Evolutionary conservation across 1,140 invertebrate species (phyloP), one percentile per base, ranked within the genome.

Genomic region (Dreissena rostriformis): DNA sequence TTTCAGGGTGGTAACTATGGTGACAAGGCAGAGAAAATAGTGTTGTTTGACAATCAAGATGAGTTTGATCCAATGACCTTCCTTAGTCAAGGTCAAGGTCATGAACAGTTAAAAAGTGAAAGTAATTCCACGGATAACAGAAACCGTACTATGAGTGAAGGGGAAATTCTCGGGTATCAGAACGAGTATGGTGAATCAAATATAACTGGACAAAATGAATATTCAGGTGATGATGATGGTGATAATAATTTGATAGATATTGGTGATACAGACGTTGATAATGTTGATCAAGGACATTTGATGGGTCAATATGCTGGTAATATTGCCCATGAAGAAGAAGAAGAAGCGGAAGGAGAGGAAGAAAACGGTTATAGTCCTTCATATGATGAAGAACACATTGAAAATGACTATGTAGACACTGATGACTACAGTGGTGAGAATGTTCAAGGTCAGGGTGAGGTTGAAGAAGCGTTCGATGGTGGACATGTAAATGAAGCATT

Each of bases 81-180:
- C 55, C 14, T 22, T 15, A 53, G 14, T 22, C 49, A 17, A 22
- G 49, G 39, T 73, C 49, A 73, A 73, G 66, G 51, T 66, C 66
- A 82, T 29, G n/a, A n/a, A n/a, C n/a, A n/a, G n/a, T n/a, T n/a
- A n/a, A 63, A 7, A 24, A 55, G 22, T 39, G 39, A 39, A 39
- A 39, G 39, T 39, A 39, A 39, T 39, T 39, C 39, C 8, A 5
- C 8, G 51, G 53, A 67, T 39, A 0, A 5, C n/a, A 19, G 66
- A 10, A 26, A 53, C 24, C 61, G 80, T 22, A 57, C 74, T 67
- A 82, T 82, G 80, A 82, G 80, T 67, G 72, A 74, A 22, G 80
- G 80, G 12, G 80, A 82, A 75, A 75, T 82, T 28, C 55, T 82
- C 49, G 80, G 80, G 29, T 82, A 82, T 68, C 80, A 82, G 53